Conservation (phyloP, 2,888 invertebrate species). For the Cheilosia grossa region DNA sequence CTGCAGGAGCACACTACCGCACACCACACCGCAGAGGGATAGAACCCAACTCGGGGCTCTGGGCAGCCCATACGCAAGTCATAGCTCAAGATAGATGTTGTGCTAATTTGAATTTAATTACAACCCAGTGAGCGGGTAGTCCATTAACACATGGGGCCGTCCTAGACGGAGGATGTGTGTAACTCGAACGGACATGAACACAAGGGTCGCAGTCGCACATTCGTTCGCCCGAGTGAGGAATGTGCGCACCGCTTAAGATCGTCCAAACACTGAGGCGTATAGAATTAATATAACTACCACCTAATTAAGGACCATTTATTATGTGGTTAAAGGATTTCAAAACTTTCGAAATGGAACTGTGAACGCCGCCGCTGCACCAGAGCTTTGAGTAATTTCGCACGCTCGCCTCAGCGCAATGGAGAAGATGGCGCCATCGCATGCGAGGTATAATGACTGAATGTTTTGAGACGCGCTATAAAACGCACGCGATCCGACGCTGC, state of each 20-base stretch:
- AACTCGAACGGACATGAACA: conserved; percentile 63
- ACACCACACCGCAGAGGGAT: neutral
- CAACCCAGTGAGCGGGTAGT: conserved; percentile 77
- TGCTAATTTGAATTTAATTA: conserved; percentile 83
- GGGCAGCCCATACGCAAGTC: conserved; percentile 20
- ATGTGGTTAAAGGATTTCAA: conserved; percentile 71
- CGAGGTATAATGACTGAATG: conserved; percentile 64
- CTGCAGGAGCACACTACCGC: conserved; percentile 62
- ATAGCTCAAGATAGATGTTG: conserved; percentile 77
- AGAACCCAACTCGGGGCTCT: neutral
- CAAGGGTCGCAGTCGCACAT: conserved; percentile 45
- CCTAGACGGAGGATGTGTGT: conserved; percentile 71
- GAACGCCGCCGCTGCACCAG: conserved; percentile 13
- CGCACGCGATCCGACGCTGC: conserved; percentile 63
- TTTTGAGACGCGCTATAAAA: conserved; percentile 61
- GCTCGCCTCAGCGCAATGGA: conserved; percentile 50
- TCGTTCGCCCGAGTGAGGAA: neutral
- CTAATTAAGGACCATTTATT: conserved; percentile 82
- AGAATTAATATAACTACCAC: conserved; percentile 81
- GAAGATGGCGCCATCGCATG: conserved; percentile 74
- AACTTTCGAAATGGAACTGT: conserved; percentile 64
- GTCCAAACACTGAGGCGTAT: conserved; percentile 78
- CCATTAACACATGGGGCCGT: conserved; percentile 78
- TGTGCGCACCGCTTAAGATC: conserved; percentile 15
- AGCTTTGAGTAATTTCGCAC: conserved; percentile 69